phyloP scores from a whole-genome alignment of 2,113 vertebrate genomes.

The Peromyscus californicus region DNA sequence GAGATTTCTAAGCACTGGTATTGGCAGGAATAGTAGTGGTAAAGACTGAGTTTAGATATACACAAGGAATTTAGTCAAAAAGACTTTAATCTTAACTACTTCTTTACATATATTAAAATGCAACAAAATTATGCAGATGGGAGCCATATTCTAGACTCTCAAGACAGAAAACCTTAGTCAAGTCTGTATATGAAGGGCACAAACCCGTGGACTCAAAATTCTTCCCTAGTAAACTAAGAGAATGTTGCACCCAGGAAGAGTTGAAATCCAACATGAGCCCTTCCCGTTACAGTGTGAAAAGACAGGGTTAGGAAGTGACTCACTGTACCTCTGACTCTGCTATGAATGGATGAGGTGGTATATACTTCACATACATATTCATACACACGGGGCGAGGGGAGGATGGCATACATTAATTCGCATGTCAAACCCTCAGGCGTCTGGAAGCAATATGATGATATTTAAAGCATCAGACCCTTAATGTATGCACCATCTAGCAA shows the following conservation, averaged over 20 bases:
- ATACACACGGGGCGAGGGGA: background rate
- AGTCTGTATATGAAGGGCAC: background rate
- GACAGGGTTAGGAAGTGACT: background rate
- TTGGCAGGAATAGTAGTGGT: background rate
- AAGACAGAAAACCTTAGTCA: background rate
- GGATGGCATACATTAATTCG: constrained; percentile 38
- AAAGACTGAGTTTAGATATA: background rate
- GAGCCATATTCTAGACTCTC: background rate
- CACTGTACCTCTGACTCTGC: background rate
- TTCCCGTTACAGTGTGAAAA: background rate
- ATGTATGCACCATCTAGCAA: constrained; percentile 43
- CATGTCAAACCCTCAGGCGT: constrained; percentile 45
- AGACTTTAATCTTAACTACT: background rate
- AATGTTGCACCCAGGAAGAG: background rate
- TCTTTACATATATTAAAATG: constrained; percentile 32
- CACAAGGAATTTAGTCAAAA: background rate
- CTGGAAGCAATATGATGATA: constrained; percentile 42
- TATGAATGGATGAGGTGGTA: background rate
- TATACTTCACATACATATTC: background rate
- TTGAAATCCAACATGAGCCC: background rate
- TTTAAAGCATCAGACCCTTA: constrained; percentile 67
- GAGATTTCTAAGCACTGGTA: background rate
- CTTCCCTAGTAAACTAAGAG: constrained; percentile 26
- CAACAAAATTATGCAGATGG: background rate
- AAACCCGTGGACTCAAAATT: background rate